Conservation (phyloP, 2,797 vertebrate genomes). For the Euphonia xanthogaster region DNA sequence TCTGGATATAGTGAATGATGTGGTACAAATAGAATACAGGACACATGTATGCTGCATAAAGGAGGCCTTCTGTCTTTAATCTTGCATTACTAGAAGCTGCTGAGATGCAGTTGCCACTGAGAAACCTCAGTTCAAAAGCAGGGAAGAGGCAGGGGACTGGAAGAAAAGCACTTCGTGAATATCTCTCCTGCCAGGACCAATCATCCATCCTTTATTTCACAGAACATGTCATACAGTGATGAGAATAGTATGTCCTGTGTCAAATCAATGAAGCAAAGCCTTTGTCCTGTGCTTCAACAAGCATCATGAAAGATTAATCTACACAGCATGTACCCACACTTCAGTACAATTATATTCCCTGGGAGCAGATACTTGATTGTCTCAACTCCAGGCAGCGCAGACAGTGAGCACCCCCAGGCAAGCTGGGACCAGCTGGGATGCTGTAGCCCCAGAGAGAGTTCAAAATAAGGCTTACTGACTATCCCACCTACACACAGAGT, state of each 20-base stretch:
- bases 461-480: not conserved
- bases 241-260: conserved; percentile 40
- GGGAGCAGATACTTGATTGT: not conserved
- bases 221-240: conserved; percentile 2
- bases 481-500: not conserved
- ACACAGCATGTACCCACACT: not conserved
- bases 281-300: not conserved
- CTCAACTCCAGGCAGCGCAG: not conserved
- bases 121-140: conserved; percentile 3
- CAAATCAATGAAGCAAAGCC: conserved; percentile 52
- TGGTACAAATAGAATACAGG: not conserved
- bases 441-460: not conserved
- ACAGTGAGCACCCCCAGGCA: not conserved
- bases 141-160: not conserved
- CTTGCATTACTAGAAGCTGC: not conserved
- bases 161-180: not conserved
- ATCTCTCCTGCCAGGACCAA: conserved; percentile 27
- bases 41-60: not conserved
- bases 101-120: not conserved
- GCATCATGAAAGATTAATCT: conserved; percentile 36
- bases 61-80: not conserved
- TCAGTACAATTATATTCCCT: conserved; percentile 35
- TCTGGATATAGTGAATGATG: not conserved
- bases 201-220: conserved; percentile 32
- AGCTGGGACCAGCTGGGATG: not conserved